phyloP scores from a whole-genome alignment of 2,888 invertebrate genomes.

The Syritta pipiens region DNA sequence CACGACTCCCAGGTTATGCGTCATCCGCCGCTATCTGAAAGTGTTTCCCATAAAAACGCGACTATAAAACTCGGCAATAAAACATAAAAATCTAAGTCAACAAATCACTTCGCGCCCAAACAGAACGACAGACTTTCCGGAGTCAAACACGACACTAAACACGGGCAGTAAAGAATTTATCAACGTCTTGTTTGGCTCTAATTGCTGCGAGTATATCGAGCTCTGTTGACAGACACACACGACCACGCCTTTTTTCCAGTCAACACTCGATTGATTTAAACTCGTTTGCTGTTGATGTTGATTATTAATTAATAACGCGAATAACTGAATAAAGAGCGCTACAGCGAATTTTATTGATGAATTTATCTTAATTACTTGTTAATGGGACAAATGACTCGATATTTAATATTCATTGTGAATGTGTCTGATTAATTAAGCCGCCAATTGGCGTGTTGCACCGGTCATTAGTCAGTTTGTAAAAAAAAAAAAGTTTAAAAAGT shows the following conservation, averaged over 20 bases:
- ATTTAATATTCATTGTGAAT: conserved; percentile 11
- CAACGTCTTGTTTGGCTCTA: conserved; percentile 38
- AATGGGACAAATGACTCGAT: conserved; percentile 21
- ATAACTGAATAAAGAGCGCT: background rate
- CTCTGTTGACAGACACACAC: conserved; percentile 11
- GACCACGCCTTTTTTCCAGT: conserved; percentile 22
- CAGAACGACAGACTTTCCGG: background rate
- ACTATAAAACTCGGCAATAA: background rate
- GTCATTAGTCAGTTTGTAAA: too few relatives aligned
- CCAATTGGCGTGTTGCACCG: too few relatives aligned
- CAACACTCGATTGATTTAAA: conserved; percentile 11
- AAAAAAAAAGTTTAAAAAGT: too few relatives aligned
- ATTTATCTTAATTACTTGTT: conserved; percentile 35
- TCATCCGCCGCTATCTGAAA: too few relatives aligned
- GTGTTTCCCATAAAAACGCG: background rate
- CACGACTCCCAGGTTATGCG: too few relatives aligned
- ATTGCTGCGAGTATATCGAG: conserved; percentile 14
- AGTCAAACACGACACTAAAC: conserved; percentile 34
- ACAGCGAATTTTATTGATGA: conserved; percentile 19
- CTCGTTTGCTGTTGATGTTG: conserved; percentile 20
- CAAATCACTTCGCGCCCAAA: background rate
- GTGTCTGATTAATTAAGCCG: conserved; percentile 8
- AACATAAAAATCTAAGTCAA: background rate
- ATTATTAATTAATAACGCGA: conserved; percentile 19
- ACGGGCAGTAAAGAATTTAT: conserved; percentile 34